phyloP scores from a whole-genome alignment of 2,113 vertebrate species.

The Pelmatolapia mariae region DNA sequence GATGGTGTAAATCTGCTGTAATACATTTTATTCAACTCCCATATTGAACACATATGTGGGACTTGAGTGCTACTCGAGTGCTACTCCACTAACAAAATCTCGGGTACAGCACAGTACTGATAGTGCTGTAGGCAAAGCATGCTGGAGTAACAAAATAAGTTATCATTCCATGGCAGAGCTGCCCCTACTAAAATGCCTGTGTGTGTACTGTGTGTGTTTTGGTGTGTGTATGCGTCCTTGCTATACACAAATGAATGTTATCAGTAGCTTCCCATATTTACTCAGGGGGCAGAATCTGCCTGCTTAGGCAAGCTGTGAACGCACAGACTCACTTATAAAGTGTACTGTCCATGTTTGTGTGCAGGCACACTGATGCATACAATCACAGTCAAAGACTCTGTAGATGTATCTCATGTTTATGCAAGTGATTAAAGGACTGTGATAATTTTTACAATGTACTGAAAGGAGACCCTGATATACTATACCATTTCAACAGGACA shows the following conservation, averaged over 20 bases:
- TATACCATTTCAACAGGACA: not conserved
- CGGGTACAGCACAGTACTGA: not conserved
- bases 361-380: not conserved
- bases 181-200: not conserved
- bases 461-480: not conserved
- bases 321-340: conserved; percentile 42
- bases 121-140: not conserved
- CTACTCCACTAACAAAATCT: not conserved
- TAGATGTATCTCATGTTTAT: not conserved
- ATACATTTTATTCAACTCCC: accelerated
- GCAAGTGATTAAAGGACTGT: not conserved
- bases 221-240: conserved; percentile 37
- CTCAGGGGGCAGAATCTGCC: conserved; percentile 51
- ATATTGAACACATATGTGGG: not conserved
- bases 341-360: conserved; percentile 11
- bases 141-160: not conserved
- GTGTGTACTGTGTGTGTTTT: not conserved
- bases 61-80: not conserved
- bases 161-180: conserved; percentile 16
- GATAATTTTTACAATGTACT: not conserved
- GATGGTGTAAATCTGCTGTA: not conserved
- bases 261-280: conserved; percentile 60
- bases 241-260: conserved; percentile 56
- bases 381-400: not conserved
- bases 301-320: conserved; percentile 54